These are phyloP conservation scores for Ephydatia muelleri DNA, from an alignment of 37 sponge, comb jelly and placozoan species.

Conservation along the genomic window DNA sequence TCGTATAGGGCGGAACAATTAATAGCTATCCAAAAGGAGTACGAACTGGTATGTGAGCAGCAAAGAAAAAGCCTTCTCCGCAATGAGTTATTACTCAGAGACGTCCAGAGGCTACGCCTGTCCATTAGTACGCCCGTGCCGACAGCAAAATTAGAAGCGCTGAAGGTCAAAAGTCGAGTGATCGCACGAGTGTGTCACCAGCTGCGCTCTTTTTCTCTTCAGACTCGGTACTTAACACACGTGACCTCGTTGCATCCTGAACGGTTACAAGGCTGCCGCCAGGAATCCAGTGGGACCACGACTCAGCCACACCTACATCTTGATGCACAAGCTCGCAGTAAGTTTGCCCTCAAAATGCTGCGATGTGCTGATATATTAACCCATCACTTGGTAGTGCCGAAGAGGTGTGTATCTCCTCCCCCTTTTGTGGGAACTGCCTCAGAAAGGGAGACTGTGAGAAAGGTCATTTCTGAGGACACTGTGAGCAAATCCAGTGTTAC, in stretches of 20 bases:
- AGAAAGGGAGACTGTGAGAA: neutral
- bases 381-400: neutral
- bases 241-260: neutral
- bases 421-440: neutral
- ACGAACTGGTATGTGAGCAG: constrained; percentile 23
- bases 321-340: neutral
- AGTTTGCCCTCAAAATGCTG: neutral
- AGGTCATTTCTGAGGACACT: neutral
- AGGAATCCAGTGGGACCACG: neutral
- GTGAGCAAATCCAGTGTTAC: neutral
- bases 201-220: neutral
- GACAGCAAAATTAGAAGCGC: neutral
- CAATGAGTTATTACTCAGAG: constrained; percentile 11
- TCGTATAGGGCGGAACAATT: neutral
- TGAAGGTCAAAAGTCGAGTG: neutral
- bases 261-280: neutral
- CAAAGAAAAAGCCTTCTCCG: neutral
- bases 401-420: neutral
- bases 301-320: constrained; percentile 2
- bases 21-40: neutral
- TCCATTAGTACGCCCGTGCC: neutral
- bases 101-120: constrained; percentile 13
- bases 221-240: neutral
- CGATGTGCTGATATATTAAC: neutral
- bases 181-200: neutral